Conservation (phyloP, 2,113 vertebrate species). For the Phalacrocorax carbo region DNA sequence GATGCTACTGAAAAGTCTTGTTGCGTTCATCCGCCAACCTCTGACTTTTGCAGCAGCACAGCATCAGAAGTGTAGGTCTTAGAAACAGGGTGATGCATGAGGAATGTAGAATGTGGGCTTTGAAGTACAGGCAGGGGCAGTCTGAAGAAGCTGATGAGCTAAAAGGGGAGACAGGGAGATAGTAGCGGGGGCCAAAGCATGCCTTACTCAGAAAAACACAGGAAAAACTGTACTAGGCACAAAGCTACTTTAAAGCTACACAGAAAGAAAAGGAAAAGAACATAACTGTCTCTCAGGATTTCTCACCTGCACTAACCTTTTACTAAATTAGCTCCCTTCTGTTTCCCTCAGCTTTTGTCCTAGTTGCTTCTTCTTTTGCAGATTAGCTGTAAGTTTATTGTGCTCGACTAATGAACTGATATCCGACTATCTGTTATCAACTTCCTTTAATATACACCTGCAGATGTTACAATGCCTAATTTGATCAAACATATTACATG, state of each 20-base stretch:
- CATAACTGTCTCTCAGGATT: background rate
- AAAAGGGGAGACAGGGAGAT: background rate
- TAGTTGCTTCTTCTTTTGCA: background rate
- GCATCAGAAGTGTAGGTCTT: background rate
- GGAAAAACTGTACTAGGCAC: background rate
- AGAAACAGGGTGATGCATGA: background rate
- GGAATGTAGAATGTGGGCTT: background rate
- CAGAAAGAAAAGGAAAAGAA: background rate
- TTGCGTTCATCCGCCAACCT: background rate
- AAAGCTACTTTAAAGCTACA: background rate
- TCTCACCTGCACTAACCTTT: background rate
- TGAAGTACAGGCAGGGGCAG: background rate
- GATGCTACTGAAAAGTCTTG: background rate
- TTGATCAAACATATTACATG: background rate
- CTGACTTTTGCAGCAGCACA: background rate
- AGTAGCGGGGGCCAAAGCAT: background rate
- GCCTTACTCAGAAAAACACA: background rate
- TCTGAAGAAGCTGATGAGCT: background rate
- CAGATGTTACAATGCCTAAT: background rate
- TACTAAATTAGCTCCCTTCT: background rate
- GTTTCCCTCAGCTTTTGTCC: background rate
- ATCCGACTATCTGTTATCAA: background rate
- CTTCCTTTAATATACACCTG: background rate
- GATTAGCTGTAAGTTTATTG: background rate
- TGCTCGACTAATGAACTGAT: background rate